phyloP scores from a whole-genome alignment of 2,797 vertebrate genomes.

The Pseudochirops corinnae region DNA sequence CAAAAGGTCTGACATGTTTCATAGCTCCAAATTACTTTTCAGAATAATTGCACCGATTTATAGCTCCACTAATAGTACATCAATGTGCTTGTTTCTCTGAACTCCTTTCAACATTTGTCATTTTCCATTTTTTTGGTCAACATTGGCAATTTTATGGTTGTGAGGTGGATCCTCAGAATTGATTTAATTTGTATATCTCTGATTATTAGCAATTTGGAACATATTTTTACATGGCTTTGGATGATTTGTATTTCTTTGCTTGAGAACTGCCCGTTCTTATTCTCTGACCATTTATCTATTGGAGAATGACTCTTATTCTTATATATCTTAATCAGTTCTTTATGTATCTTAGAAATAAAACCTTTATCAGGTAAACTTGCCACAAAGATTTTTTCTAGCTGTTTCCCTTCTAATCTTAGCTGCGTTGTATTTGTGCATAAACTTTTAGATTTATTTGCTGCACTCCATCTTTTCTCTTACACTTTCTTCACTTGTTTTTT shows the following conservation, averaged over 20 bases:
- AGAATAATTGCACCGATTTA: neutral
- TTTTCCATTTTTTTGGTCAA: neutral
- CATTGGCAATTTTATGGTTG: neutral
- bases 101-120: neutral
- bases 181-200: too few species aligned
- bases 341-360: neutral
- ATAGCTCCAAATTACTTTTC: neutral
- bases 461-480: neutral
- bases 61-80: neutral
- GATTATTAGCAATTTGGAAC: too few species aligned
- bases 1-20: neutral
- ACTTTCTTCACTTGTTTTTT: neutral
- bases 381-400: neutral
- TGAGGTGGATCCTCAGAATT: neutral
- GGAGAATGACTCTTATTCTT: neutral
- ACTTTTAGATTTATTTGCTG: neutral
- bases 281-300: neutral
- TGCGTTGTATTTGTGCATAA: neutral
- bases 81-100: too few species aligned
- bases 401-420: neutral
- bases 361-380: neutral
- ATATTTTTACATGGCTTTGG: neutral
- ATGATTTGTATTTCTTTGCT: neutral
- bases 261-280: neutral
- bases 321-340: neutral